These are phyloP conservation scores for Planiliza haematocheilus DNA, from an alignment of 2,113 vertebrate species.

Conservation along the genomic window DNA sequence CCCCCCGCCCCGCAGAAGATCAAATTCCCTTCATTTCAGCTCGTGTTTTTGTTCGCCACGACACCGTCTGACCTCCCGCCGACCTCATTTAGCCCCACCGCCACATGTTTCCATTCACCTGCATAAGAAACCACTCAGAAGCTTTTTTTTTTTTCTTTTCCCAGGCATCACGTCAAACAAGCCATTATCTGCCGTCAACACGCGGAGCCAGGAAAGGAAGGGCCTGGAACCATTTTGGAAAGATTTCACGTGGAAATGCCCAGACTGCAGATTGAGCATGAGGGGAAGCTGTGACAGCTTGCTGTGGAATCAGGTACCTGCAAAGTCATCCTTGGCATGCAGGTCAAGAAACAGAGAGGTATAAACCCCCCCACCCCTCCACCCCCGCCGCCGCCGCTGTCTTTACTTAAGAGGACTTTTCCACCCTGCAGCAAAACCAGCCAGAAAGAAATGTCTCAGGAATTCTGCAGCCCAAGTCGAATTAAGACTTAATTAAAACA, in stretches of 20 bases:
- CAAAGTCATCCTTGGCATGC: slow-evolving; percentile 66
- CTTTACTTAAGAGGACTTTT: slow-evolving; percentile 26
- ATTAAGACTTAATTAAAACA: slow-evolving; percentile 59
- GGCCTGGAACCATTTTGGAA: slow-evolving; percentile 56
- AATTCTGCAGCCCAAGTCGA: slow-evolving; percentile 49
- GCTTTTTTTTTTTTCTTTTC: too few species aligned
- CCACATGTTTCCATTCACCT: slow-evolving; percentile 64
- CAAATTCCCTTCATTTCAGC: slow-evolving; percentile 26
- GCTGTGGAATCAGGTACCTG: slow-evolving; percentile 46
- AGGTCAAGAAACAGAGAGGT: slow-evolving; percentile 33
- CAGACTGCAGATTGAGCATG: slow-evolving; percentile 2
- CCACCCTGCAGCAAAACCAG: slow-evolving; percentile 20
- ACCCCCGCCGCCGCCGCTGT: too few species aligned
- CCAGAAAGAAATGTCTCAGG: slow-evolving; percentile 24
- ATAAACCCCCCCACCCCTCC: slow-evolving; percentile 19
- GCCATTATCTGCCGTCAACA: slow-evolving; percentile 48
- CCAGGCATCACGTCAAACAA: slow-evolving; percentile 57
- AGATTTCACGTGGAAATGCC: slow-evolving; percentile 27
- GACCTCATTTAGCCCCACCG: slow-evolving; percentile 49
- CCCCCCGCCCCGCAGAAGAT: slow-evolving; percentile 9
- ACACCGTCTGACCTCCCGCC: slow-evolving; percentile 44
- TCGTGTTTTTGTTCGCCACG: slow-evolving; percentile 47
- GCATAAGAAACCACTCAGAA: slow-evolving; percentile 16
- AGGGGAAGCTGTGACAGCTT: slow-evolving; percentile 8
- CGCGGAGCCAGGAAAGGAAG: slow-evolving; percentile 24